Conservation (phyloP, 2,888 invertebrate species). For the Dione juno region DNA sequence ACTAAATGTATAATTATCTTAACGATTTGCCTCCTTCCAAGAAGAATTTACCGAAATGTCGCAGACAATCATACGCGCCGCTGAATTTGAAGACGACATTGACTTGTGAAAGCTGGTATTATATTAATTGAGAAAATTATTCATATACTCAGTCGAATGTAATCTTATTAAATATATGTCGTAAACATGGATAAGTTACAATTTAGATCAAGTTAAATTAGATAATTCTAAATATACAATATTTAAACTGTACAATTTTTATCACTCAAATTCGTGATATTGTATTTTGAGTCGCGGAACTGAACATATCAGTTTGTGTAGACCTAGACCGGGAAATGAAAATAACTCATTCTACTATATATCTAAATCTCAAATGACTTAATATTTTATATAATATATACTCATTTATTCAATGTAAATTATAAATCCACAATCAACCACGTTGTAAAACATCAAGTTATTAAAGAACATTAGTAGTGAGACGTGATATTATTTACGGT, state of each 20-base stretch:
- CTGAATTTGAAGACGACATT: slow-evolving; percentile 68
- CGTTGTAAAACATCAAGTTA: not conserved
- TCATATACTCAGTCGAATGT: not conserved
- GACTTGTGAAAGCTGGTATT: slow-evolving; percentile 68
- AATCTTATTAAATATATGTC: not conserved
- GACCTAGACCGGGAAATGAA: too few species aligned
- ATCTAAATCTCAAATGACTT: not conserved
- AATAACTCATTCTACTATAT: not conserved
- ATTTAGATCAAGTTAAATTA: not conserved
- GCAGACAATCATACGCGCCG: slow-evolving; percentile 50
- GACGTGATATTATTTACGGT: slow-evolving; percentile 80
- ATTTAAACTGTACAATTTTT: not conserved
- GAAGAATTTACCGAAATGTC: slow-evolving; percentile 39
- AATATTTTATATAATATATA: slow-evolving; percentile 7
- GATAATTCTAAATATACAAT: not conserved
- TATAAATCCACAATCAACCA: not conserved
- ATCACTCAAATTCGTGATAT: too few species aligned
- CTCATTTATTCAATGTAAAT: slow-evolving; percentile 23
- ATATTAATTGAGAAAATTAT: slow-evolving; percentile 26
- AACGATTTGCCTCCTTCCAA: slow-evolving; percentile 41
- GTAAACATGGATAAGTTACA: not conserved
- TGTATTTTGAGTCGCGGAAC: too few species aligned
- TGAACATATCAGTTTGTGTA: too few species aligned
- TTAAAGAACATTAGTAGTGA: slow-evolving; percentile 63
- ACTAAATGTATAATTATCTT: slow-evolving; percentile 24